Conservation (phyloP, 2,797 vertebrate genomes). For the Oryzias sinensis region DNA sequence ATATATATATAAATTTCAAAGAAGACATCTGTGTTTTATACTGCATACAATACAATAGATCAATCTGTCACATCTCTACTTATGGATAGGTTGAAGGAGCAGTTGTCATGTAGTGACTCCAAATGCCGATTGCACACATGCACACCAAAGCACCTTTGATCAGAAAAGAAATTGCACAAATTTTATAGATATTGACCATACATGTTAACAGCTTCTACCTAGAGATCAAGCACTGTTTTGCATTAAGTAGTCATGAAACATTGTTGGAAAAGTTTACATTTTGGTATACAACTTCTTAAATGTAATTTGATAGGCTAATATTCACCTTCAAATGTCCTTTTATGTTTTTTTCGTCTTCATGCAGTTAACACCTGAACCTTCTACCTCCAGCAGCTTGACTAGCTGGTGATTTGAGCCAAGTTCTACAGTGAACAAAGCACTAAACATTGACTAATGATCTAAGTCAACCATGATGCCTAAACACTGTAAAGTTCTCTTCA, state of each 20-base stretch:
- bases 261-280: slow-evolving; percentile 52
- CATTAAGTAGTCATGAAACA: slow-evolving; percentile 58
- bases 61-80: slow-evolving; percentile 33
- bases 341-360: slow-evolving; percentile 39
- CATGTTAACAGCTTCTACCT: slow-evolving; percentile 65
- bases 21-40: too few relatives aligned
- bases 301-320: slow-evolving; percentile 47
- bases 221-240: slow-evolving; percentile 61
- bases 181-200: slow-evolving; percentile 65
- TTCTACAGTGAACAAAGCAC: slow-evolving; percentile 65
- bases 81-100: slow-evolving; percentile 46
- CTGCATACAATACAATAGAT: too few relatives aligned
- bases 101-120: slow-evolving; percentile 54
- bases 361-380: slow-evolving; percentile 55
- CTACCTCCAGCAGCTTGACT: slow-evolving; percentile 46
- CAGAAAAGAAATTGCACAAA: slow-evolving; percentile 69
- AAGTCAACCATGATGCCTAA: slow-evolving; percentile 64
- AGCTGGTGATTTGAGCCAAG: slow-evolving; percentile 56
- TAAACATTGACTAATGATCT: slow-evolving; percentile 71
- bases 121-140: slow-evolving; percentile 70
- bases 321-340: slow-evolving; percentile 44
- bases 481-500: slow-evolving; percentile 59
- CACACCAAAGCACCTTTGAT: slow-evolving; percentile 76
- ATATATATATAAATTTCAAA: too few relatives aligned
- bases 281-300: slow-evolving; percentile 57